phyloP scores from a whole-genome alignment of 1,140 invertebrate genomes.

The Papilio dardanus region DNA sequence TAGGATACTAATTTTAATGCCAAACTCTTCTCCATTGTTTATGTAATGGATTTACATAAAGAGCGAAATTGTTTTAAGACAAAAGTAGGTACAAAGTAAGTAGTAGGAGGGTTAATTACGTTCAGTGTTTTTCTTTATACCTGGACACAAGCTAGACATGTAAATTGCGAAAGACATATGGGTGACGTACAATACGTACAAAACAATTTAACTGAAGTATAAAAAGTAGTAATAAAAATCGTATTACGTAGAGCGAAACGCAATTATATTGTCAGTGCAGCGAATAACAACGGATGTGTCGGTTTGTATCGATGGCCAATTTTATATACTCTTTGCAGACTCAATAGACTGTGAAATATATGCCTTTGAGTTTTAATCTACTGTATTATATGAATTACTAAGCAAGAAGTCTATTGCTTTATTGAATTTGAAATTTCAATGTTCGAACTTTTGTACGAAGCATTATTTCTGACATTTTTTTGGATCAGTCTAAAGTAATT shows the following conservation, averaged over 20 bases:
- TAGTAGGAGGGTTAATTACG: too few species aligned
- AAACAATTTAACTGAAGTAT: conserved; percentile 13
- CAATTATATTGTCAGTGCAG: conserved; percentile 36
- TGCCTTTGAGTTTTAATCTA: not conserved
- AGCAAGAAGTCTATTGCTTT: too few species aligned
- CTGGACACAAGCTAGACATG: not conserved
- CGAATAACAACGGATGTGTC: conserved; percentile 32
- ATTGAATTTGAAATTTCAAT: too few species aligned
- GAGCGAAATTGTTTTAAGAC: too few species aligned
- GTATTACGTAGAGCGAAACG: conserved; percentile 31
- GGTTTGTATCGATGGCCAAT: conserved; percentile 29
- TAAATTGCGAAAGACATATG: conserved; percentile 30
- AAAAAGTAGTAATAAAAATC: conserved; percentile 30
- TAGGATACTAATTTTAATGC: not conserved
- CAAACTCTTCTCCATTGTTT: not conserved
- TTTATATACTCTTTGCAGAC: conserved; percentile 46
- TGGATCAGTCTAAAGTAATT: too few species aligned
- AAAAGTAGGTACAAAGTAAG: too few species aligned
- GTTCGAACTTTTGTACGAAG: too few species aligned
- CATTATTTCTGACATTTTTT: too few species aligned
- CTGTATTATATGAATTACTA: not conserved
- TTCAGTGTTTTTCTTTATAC: not conserved
- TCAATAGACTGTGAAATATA: conserved; percentile 50
- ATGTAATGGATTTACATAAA: not conserved
- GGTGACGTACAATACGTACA: conserved; percentile 21